Percentiles rank a stretch among this genome's conserved stretches.
Evolutionary conservation across 2,888 invertebrate species (phyloP).

Genomic region (Drosophila trichaetosa): DNA sequence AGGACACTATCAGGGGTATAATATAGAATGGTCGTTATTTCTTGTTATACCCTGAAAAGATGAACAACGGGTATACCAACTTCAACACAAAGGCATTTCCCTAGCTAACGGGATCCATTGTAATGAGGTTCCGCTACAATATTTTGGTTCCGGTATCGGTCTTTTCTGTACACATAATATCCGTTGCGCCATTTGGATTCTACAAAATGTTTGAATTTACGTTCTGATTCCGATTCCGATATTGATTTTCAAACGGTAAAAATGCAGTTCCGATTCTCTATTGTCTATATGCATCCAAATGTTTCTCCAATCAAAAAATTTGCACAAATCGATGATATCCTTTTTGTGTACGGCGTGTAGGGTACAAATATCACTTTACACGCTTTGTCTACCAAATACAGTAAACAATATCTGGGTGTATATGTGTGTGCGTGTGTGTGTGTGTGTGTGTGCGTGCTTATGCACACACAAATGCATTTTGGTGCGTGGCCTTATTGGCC

Average conservation of each 20-base stretch:
- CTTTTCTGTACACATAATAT: no score
- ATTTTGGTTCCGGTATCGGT: no score
- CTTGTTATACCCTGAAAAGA: background rate
- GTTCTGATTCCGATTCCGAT: background rate
- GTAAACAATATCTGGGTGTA: constrained; percentile 14
- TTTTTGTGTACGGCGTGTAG: background rate
- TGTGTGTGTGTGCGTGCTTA: constrained; percentile 14
- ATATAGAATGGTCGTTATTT: background rate
- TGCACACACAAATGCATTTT: constrained; percentile 51
- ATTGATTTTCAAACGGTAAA: background rate
- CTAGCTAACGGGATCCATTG: background rate
- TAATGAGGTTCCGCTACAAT: no score
- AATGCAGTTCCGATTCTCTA: background rate
- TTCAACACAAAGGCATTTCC: background rate
- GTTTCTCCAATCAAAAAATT: background rate
- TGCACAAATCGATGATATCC: background rate
- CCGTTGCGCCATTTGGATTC: no score
- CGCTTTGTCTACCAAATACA: constrained; percentile 33
- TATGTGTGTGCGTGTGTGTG: constrained; percentile 17
- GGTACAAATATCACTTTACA: constrained; percentile 60
- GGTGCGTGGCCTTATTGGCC: constrained; percentile 40
- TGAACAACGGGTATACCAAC: background rate
- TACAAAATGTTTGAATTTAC: no score
- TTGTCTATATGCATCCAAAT: background rate
- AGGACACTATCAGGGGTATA: background rate